A percentile compares a stretch with the other conserved stretches of the same genome.
These are phyloP conservation scores for Malthinus seriepunctatus DNA, from an alignment of 2,888 invertebrate species.

Conservation along the genomic window DNA sequence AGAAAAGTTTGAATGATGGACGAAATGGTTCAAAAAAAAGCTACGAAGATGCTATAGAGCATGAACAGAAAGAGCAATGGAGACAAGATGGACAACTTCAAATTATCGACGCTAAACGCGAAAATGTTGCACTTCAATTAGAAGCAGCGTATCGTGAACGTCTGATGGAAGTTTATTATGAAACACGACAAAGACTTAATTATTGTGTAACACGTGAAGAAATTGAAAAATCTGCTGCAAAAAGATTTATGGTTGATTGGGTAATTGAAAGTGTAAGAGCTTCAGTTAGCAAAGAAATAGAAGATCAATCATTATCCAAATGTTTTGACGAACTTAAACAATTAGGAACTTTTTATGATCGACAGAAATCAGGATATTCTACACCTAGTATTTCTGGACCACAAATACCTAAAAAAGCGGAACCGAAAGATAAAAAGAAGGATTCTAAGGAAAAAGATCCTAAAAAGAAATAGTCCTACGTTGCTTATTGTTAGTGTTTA, in stretches of 20 bases:
- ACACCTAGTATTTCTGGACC: too few species aligned
- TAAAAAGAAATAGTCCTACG: too few species aligned
- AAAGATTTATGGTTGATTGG: constrained; percentile 95
- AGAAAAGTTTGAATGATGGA: constrained; percentile 61
- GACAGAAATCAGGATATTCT: too few species aligned
- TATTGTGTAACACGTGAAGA: constrained; percentile 65
- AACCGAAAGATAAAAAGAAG: too few species aligned
- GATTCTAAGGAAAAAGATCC: too few species aligned
- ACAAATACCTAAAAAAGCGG: too few species aligned
- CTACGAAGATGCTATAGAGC: constrained; percentile 62
- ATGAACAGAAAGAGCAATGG: constrained; percentile 77
- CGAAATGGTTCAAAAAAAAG: constrained; percentile 59
- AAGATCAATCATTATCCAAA: constrained; percentile 85
- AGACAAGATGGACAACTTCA: constrained; percentile 76
- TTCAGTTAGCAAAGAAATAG: constrained; percentile 90
- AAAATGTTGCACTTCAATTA: constrained; percentile 89
- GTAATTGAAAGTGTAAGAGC: constrained; percentile 83
- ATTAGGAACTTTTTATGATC: constrained; percentile 57
- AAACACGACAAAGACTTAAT: constrained; percentile 84
- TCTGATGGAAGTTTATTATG: constrained; percentile 60
- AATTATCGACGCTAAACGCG: constrained; percentile 83
- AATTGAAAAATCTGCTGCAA: constrained; percentile 76
- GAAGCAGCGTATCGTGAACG: constrained; percentile 86
- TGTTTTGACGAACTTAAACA: constrained; percentile 84
- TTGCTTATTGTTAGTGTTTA: too few species aligned